Evolutionary conservation across 2,113 vertebrate genomes (phyloP), one percentile per base, ranked within the genome.

Genomic region (Rhinolophus ferrumequinum): DNA sequence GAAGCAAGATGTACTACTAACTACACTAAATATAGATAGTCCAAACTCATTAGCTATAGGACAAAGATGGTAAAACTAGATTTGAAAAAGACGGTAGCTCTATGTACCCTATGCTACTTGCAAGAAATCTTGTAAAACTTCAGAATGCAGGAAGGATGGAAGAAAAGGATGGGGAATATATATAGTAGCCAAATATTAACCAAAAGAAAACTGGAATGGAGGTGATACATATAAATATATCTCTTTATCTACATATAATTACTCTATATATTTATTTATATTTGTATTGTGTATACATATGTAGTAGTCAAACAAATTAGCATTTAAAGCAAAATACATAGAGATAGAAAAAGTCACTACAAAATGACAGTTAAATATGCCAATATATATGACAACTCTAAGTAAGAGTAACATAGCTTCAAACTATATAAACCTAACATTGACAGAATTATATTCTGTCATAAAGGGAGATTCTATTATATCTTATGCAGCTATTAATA

Each of bases 81-180:
- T 47, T 54, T n/a, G 33, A 30, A 70, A 54, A 26, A 22, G 22
- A 16, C 2, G 4, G 3, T 6, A 6, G 30, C 30, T 16, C 6
- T 8, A 2, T 2, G 12, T 21, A 10, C 10, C 1, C 22, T 16
- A 21, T 1, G 2, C 12, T 41, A 5, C 26, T 52, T 13, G 38
- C 6, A 38, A 41, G 62, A 73, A 91, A n/a, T 0, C 6, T 8
- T 30, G 5, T 8, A 21, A 30, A 73, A 66, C 33, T 30, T 70
- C 76, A 47, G 62, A 44, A 38, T 30, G 30, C 33, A 41, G 50
- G 18, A 66, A 56, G 7, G 5, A 19, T n/a, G 15, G 14, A 76
- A 90, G 28, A 62, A 86, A 41, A 41, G 15, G n/a, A 54, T 19
- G 24, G 38, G 15, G 15, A n/a, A 28, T 3, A n/a, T 26, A 3